Evolutionary conservation across 2,888 invertebrate species (phyloP).

Genomic region (Ennomos erosarius): DNA sequence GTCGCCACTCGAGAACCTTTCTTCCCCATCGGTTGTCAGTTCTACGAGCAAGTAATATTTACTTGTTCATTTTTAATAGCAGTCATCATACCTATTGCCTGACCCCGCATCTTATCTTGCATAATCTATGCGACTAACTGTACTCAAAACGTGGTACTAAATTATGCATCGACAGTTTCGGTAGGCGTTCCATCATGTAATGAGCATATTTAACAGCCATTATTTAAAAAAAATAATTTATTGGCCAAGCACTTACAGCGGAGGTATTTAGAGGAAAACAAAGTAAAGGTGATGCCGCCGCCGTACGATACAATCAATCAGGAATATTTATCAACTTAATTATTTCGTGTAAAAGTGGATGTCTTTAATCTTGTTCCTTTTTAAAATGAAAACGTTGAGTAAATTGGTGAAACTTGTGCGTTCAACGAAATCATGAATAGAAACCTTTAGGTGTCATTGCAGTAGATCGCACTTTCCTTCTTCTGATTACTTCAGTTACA

Average conservation of each 20-base stretch:
- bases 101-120: slow-evolving; percentile 14
- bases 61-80: no score
- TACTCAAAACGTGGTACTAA: slow-evolving; percentile 67
- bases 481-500: no score
- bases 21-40: no score
- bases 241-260: slow-evolving; percentile 41
- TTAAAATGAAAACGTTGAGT: no score
- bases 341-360: slow-evolving; percentile 4
- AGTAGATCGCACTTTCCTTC: no score
- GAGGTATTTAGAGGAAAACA: slow-evolving; percentile 30
- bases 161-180: slow-evolving; percentile 75
- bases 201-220: slow-evolving; percentile 71
- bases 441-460: no score
- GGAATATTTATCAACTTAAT: slow-evolving; percentile 12
- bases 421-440: neutral
- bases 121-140: slow-evolving; percentile 61
- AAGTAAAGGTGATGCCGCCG: slow-evolving; percentile 14
- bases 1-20: no score
- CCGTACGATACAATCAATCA: slow-evolving; percentile 22
- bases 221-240: slow-evolving; percentile 69
- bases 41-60: no score
- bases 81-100: no score
- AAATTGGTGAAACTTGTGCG: no score
- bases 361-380: no score
- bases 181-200: slow-evolving; percentile 73